Evolutionary conservation across 2,888 invertebrate genomes (phyloP), one percentile per base, ranked within the genome.

Genomic region (Dicyrtoma fusca): DNA sequence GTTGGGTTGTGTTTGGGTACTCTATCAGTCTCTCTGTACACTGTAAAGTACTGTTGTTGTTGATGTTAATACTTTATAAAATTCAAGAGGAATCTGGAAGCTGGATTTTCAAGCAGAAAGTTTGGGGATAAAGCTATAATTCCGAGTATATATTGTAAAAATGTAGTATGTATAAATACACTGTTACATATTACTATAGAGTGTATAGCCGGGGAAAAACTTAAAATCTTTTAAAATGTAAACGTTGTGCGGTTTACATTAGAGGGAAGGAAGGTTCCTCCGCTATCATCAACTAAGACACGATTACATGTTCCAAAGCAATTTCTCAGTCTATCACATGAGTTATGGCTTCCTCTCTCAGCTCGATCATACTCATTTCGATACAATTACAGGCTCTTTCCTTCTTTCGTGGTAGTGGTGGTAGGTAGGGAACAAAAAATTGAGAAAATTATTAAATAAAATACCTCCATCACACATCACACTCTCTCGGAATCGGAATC

Each of bases 301-400:
- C 45, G 57, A 71, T 71, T 72, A 72, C 61, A 68, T 53, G 71
- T 51, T 71, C 42, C 62, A 13, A 19, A 68, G 68, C 61, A 74
- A 78, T 74, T 77, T 79, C 73, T 76, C 74, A 74, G 75, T 76
- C 76, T 76, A 75, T 76, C 76, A 74, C 77, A 78, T 76, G 78
- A 80, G 76, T 80, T 80, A 80, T 80, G 75, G 75, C 75, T 78
- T 80, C 79, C 78, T 79, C 75, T 72, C 64, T 64, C 25, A 34
- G 34, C 53, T 49, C 47, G 55, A 69, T 69, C 64, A 59, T 69
- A 55, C 62, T 64, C 63, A 70, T 73, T 70, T 70, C 65, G 47
- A 55, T 44, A 23, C 69, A 73, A 73, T 73, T 73, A 71, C 63
- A 17, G 4, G 14, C 19, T 19, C 45, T 47, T 64, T 64, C 34